Evolutionary conservation across 2,888 invertebrate species (phyloP).

Genomic region (Mongoloraphidia duomilia): DNA sequence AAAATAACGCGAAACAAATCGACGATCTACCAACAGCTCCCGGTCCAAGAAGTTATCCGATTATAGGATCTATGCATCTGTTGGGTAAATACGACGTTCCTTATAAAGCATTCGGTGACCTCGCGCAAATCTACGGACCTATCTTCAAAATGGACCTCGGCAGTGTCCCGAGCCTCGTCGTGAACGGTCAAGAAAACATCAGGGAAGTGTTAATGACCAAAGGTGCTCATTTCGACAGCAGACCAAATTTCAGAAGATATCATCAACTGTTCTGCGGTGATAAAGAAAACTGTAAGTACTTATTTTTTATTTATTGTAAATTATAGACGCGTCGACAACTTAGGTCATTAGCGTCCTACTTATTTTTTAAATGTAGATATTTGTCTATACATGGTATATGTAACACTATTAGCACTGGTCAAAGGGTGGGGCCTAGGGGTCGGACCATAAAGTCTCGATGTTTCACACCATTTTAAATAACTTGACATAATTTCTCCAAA

Average conservation of each 20-base stretch:
- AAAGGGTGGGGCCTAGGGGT: no score
- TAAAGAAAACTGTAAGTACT: conserved; percentile 50
- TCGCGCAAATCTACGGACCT: conserved; percentile 37
- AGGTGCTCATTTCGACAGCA: conserved; percentile 45
- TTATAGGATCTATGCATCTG: conserved; percentile 40
- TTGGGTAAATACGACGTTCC: conserved; percentile 42
- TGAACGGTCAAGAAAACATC: conserved; percentile 42
- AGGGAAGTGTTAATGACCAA: conserved; percentile 40
- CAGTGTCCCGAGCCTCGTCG: conserved; percentile 37
- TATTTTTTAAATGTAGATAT: no score
- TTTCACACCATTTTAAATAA: no score
- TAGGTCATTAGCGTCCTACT: no score
- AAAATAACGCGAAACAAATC: neutral
- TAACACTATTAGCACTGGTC: no score
- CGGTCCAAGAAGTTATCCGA: conserved; percentile 37
- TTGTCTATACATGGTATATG: no score
- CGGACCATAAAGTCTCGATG: no score
- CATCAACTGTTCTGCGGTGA: conserved; percentile 46
- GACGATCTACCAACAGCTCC: conserved; percentile 29
- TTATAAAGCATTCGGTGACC: conserved; percentile 39
- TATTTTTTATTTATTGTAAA: no score
- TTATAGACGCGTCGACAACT: no score
- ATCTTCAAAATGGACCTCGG: conserved; percentile 40
- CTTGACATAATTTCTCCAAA: no score
- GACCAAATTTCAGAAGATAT: conserved; percentile 48